Evolutionary conservation across 2,797 vertebrate genomes (phyloP), one percentile per base, ranked within the genome.

Genomic region (Mallotus villosus): DNA sequence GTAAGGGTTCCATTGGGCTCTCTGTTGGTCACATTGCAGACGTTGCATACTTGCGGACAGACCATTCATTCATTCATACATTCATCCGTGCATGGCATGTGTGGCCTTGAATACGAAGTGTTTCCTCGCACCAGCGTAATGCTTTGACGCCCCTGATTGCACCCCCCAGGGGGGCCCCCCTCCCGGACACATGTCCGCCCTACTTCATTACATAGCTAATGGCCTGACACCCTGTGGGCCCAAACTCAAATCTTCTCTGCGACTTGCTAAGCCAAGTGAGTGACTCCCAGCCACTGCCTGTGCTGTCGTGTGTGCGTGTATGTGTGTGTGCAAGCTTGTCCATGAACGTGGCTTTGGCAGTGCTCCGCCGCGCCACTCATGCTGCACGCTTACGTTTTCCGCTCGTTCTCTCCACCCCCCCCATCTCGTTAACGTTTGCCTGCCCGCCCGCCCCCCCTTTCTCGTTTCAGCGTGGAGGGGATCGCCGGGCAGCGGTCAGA

Each of bases 381-480:
- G n/a, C n/a, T n/a, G n/a, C n/a, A n/a, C n/a, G n/a, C n/a, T n/a
- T n/a, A n/a, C n/a, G n/a, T n/a, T n/a, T n/a, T n/a, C n/a, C 24
- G 27, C 32, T 22, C 12, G 25, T 62, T 62, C 14, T 61, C 59
- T 25, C 12, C 60, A 17, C 25, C 19, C 17, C 27, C 67, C 2
- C 3, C 32, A 34, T 58, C 19, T 9, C 2, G 3, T 37, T 58
- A 58, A 32, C 29, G 1, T 16, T 68, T 46, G 2, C 41, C 41
- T 12, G 9, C 9, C 9, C 29, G 29, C 27, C 9, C 55, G 72
- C 60, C 8, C 16, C 21, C 51, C 2, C 72, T 21, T 21, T 87
- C 66, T 85, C 75, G 57, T 92, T 91, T 83, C 88, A 90, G 88
- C 80, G 53, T 71, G 77, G 63, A 79, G 34, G 19, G 3, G 24